phyloP scores from a whole-genome alignment of 2,797 vertebrate genomes.

The Hippoglossus hippoglossus region DNA sequence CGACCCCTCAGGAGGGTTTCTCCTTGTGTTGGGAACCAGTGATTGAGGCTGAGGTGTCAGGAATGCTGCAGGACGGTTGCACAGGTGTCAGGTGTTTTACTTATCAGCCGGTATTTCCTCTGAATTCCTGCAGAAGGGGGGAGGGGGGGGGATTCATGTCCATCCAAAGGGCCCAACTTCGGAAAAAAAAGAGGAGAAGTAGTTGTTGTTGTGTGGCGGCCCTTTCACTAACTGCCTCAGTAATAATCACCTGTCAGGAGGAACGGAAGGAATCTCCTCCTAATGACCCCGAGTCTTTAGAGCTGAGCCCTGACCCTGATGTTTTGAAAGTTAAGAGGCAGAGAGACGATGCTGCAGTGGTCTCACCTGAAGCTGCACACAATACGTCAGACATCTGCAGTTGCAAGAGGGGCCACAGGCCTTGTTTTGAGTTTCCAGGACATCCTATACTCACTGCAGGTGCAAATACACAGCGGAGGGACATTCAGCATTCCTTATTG shows the following conservation, averaged over 20 bases:
- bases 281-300: conserved; percentile 61
- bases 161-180: conserved; percentile 24
- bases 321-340: conserved; percentile 74
- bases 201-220: conserved; percentile 46
- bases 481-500: conserved; percentile 24
- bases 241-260: conserved; percentile 73
- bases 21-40: not conserved
- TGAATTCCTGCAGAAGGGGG: conserved; percentile 42
- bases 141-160: conserved; percentile 30
- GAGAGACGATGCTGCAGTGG: conserved; percentile 24
- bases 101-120: conserved; percentile 32
- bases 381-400: conserved; percentile 59
- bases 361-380: conserved; percentile 36
- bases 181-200: conserved; percentile 35
- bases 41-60: conserved; percentile 16
- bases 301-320: conserved; percentile 61
- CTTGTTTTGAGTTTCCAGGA: conserved; percentile 82
- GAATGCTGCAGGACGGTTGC: conserved; percentile 52
- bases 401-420: conserved; percentile 45
- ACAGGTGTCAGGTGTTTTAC: conserved; percentile 78
- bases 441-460: conserved; percentile 81
- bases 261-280: conserved; percentile 66
- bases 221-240: conserved; percentile 58
- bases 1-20: not conserved
- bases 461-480: conserved; percentile 61